phyloP scores from a whole-genome alignment of 2,797 vertebrate genomes.

The Menidia menidia region DNA sequence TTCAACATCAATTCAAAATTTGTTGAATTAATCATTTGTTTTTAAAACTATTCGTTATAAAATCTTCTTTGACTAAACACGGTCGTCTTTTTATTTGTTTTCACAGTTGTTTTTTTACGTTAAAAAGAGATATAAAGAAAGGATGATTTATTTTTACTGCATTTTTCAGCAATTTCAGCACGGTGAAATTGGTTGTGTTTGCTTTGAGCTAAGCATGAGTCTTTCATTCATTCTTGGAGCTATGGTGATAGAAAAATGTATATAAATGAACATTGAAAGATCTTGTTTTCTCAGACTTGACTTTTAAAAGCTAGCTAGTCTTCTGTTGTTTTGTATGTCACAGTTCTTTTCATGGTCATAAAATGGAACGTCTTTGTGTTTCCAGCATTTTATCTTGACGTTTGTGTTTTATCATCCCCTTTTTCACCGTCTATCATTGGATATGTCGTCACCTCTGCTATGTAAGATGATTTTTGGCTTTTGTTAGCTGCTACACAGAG shows the following conservation, averaged over 20 bases:
- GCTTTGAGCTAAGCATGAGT: conserved; percentile 40
- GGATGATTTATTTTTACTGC: too few relatives aligned
- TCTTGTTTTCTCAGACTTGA: conserved; percentile 54
- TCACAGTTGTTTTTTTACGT: too few relatives aligned
- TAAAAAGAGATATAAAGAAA: too few relatives aligned
- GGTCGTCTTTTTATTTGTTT: too few relatives aligned
- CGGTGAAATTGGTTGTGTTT: conserved; percentile 21
- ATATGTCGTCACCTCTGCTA: conserved; percentile 55
- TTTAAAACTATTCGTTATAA: too few relatives aligned
- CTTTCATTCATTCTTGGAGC: conserved; percentile 56
- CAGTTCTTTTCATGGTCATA: conserved; percentile 65
- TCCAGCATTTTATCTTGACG: conserved; percentile 42
- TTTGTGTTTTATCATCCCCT: conserved; percentile 47
- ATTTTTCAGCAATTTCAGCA: conserved; percentile 2
- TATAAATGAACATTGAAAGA: conserved; percentile 14
- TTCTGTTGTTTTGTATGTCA: conserved; percentile 53
- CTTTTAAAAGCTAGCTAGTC: conserved; percentile 48
- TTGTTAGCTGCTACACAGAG: conserved; percentile 73
- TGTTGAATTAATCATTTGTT: too few relatives aligned
- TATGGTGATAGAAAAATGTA: conserved; percentile 34
- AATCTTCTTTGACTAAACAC: too few relatives aligned
- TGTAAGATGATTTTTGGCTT: conserved; percentile 69
- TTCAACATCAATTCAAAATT: too few relatives aligned
- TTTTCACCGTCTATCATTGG: conserved; percentile 49
- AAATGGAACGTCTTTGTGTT: conserved; percentile 60